A percentile compares a stretch with the other conserved stretches of the same genome.
phyloP scores from a whole-genome alignment of 2,888 invertebrate genomes.

The Callosobruchus maculatus region DNA sequence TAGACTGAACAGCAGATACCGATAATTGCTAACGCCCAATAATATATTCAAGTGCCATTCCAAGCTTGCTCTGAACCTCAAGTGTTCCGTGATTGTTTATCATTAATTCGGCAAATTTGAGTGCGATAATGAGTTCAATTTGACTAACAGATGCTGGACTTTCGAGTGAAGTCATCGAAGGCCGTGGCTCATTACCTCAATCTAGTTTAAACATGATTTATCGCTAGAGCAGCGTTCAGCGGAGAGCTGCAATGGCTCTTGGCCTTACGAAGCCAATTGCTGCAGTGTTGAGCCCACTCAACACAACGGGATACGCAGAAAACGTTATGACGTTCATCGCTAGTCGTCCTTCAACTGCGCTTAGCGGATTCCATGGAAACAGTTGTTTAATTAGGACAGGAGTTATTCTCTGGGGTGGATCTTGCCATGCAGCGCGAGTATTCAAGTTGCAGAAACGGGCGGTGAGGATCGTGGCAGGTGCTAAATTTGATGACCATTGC shows the following conservation, averaged over 20 bases:
- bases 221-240: conserved; percentile 43
- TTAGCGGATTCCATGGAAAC: too few species aligned
- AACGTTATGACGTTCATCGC: too few species aligned
- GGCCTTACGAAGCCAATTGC: conserved; percentile 43
- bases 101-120: conserved; percentile 18
- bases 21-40: background rate
- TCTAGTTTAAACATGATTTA: conserved; percentile 47
- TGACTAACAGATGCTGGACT: conserved; percentile 20
- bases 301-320: background rate
- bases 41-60: background rate
- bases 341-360: too few species aligned
- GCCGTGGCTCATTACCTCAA: conserved; percentile 46
- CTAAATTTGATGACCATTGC: too few species aligned
- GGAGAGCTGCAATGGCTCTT: conserved; percentile 30
- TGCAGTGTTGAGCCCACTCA: background rate
- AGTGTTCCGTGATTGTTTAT: conserved; percentile 8
- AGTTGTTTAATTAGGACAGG: too few species aligned
- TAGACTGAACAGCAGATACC: too few species aligned
- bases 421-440: too few species aligned
- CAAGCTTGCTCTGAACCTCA: background rate
- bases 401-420: too few species aligned
- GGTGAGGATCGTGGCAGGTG: too few species aligned
- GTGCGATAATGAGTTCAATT: conserved; percentile 25
- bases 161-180: conserved; percentile 32
- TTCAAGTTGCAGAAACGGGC: too few species aligned